Conservation (phyloP, 2,113 vertebrate species). For the Gasterosteus aculeatus region DNA sequence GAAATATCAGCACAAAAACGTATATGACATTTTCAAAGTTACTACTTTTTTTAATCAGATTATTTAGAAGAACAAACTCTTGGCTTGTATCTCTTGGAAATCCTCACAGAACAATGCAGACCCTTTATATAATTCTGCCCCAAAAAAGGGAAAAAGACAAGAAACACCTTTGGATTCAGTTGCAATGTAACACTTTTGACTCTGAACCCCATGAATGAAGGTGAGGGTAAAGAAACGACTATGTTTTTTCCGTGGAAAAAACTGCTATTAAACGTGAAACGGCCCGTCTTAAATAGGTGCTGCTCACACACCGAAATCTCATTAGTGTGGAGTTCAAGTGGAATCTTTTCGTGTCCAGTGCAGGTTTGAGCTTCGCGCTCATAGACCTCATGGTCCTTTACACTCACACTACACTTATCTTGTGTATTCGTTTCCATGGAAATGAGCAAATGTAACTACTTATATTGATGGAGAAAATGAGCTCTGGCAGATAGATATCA, state of each 20-base stretch:
- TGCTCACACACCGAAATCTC: constrained; percentile 29
- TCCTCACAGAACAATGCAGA: not conserved
- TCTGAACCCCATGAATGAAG: not conserved
- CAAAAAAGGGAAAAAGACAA: not conserved
- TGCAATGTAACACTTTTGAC: not conserved
- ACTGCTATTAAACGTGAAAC: constrained; percentile 23
- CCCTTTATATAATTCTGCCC: not conserved
- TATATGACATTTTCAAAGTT: not conserved
- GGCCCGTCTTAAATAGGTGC: constrained; percentile 29
- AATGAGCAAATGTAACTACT: not conserved
- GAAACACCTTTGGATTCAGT: not conserved
- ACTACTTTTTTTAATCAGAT: not conserved
- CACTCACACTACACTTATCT: not conserved
- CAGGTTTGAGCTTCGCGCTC: constrained; percentile 16
- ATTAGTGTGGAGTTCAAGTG: constrained; percentile 33
- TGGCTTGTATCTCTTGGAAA: not conserved
- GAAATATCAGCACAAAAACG: not conserved
- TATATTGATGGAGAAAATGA: not conserved
- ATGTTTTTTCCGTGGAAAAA: constrained; percentile 23
- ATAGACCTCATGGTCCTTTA: not conserved
- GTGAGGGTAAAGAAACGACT: constrained; percentile 23
- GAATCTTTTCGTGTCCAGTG: constrained; percentile 17
- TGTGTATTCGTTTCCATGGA: not conserved
- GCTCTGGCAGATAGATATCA: not conserved
- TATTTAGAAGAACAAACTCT: not conserved